Base-by-base conservation (phyloP, 1,140 invertebrate species). In the Zaprionus ornatus region DNA sequence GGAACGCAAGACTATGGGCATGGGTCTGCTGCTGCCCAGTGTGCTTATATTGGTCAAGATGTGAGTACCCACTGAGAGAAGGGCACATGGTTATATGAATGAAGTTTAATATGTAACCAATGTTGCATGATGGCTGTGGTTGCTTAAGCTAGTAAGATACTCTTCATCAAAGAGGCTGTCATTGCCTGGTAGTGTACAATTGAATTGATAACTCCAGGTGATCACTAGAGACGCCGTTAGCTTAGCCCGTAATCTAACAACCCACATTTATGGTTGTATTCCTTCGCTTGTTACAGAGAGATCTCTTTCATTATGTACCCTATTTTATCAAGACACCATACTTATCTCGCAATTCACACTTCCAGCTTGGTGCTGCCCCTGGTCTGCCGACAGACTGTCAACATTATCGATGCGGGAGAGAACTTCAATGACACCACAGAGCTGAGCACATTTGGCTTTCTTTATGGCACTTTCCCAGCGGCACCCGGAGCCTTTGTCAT, bases 401-500 rank as follows among this genome's bases (percentile, higher is more conserved):
- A 95, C 88, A 92, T 97, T 15, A 92, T 98, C 21, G 93, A 96
- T 42, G 94, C 95, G 42, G 96, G 96, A 1, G 91, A 78, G 1
- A 95, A 96, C 88, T 93, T 94, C 48, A 95, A 95, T 50, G 96
- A 97, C 70, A 98, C 96, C 1, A 93, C 95, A 21, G 96, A 97
- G 74, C 94, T 98, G 27, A 97, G 97, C 78, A 98, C 97, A 57
- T 99, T 97, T 93, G 98, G 97, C 0, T 99, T 99, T 93, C 94
- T 99, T 0, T 99, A 99, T 93, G 98, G 98, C 60, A 99, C 98
- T 1, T 97, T 99, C 92, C 98, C 98, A 1, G 96, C 98, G 37
- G 98, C 98, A 17, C 98, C 98, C 0, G 97, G 97, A 45, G 96
- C 98, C 5, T 99, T 99, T 93, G 97, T 99, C 7, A 98, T 98